These are phyloP conservation scores for Piaya cayana DNA, from an alignment of 2,113 vertebrate species.

Conservation along the genomic window DNA sequence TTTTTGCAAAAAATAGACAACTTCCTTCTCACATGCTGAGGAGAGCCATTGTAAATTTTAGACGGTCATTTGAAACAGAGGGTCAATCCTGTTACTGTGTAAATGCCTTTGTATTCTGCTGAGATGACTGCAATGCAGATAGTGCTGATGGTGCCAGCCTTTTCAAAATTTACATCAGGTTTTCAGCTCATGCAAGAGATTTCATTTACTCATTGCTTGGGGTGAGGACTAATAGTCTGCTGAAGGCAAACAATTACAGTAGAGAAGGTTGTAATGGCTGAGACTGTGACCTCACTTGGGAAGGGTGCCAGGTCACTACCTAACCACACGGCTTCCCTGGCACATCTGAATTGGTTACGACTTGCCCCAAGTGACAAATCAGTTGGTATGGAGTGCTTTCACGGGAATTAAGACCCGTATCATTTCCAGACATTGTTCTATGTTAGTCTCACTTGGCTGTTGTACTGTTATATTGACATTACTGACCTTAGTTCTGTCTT, in stretches of 20 bases:
- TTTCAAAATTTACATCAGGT: constrained; percentile 9
- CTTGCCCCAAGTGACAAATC: not conserved
- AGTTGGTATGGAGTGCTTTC: not conserved
- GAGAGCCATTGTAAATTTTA: not conserved
- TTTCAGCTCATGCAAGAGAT: not conserved
- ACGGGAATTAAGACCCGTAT: not conserved
- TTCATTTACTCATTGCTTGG: not conserved
- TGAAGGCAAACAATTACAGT: not conserved
- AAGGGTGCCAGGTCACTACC: not conserved
- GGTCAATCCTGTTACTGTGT: not conserved
- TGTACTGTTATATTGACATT: not conserved
- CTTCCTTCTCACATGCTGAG: not conserved
- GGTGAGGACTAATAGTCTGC: not conserved
- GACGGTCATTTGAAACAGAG: not conserved
- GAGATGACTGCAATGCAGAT: constrained; percentile 62
- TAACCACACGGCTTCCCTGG: fast-evolving
- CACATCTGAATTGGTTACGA: fast-evolving
- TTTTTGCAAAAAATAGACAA: not conserved
- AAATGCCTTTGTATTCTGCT: not conserved
- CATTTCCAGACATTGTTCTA: not conserved
- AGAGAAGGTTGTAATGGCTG: not conserved
- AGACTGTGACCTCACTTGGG: not conserved
- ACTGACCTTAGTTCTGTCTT: not conserved
- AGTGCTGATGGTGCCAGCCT: not conserved
- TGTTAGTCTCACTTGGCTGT: not conserved